Base-by-base conservation (phyloP, 2,888 invertebrate genomes). In the Chrysolina haemoptera region DNA sequence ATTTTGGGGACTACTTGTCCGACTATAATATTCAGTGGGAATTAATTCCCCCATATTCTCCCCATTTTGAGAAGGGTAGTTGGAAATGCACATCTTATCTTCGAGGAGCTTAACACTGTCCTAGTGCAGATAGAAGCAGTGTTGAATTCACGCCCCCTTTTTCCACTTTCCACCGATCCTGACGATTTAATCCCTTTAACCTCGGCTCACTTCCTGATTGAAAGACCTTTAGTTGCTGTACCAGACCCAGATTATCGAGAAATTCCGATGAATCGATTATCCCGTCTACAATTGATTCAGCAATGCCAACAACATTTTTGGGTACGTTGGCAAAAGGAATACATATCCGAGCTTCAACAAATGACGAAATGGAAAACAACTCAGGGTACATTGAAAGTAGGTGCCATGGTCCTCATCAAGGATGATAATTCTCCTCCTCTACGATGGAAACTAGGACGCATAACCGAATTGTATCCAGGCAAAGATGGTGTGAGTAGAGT, bases 11-110 rank as follows among this genome's bases (percentile, higher is more conserved):
- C 43, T 12, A 11, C 20, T 12, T 50, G 11, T 35, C 64, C 3
- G 35, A 72, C 16, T 69, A 78, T 11, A 80, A 79, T 6, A 81
- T 80, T 10, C 0, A 74, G 5, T 85, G 84, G 85, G 75, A 80
- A 14, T 86, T 84, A 68, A 84, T 78, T n/a, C 53, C 83, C 84
- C 79, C 84, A 4, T 55, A 68, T 22, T 76, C 82, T 14, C 83
- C 83, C 0, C 81, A 84, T 65, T 83, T 82, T 85, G n/a, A 74
- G 75, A n/a, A 74, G 82, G 35, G 64, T 35, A 1, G 71, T 82
- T 6, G 81, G 82, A 0, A 71, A 78, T 18, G 8, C 71, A 8
- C 59, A 53, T 14, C 66, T 85, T 11, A 85, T 78, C 0, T 82
- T 76, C 64, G 82, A 84, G 70, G 82, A 85, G 63, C 77, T 83